These are phyloP conservation scores for Clivina fossor DNA, from an alignment of 2,888 invertebrate genomes.

Conservation along the genomic window DNA sequence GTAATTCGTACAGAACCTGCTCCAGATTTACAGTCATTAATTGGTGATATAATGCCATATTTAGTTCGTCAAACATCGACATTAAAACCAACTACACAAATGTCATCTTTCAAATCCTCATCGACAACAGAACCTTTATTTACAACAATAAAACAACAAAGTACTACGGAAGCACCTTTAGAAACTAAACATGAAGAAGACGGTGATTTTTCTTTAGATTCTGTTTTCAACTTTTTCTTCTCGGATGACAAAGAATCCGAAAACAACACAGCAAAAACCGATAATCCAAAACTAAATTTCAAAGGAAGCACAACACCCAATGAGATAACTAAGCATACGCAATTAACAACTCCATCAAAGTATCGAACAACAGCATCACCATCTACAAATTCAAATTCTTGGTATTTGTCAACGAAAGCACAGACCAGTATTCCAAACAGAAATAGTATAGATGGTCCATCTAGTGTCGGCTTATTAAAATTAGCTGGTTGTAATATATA, in stretches of 20 bases:
- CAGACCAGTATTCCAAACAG: conserved; percentile 7
- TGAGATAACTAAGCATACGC: conserved; percentile 15
- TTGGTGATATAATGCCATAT: conserved; percentile 59
- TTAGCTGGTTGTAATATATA: conserved; percentile 88
- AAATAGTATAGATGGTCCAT: conserved; percentile 10
- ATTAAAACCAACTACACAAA: conserved; percentile 26
- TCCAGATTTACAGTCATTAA: conserved; percentile 61
- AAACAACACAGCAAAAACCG: conserved; percentile 26
- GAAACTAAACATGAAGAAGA: conserved; percentile 48
- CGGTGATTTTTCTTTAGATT: conserved; percentile 63
- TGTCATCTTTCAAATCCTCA: conserved; percentile 30
- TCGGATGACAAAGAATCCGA: conserved; percentile 55
- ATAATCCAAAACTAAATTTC: conserved; percentile 30
- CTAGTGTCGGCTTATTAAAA: conserved; percentile 65
- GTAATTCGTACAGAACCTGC: conserved; percentile 64
- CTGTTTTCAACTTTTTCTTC: conserved; percentile 63
- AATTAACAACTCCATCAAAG: conserved; percentile 29
- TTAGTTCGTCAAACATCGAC: conserved; percentile 30
- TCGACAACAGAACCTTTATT: conserved; percentile 33
- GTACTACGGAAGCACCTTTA: neutral
- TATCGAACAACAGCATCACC: conserved; percentile 8
- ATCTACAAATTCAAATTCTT: neutral
- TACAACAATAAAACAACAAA: conserved; percentile 49
- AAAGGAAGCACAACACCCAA: conserved; percentile 33
- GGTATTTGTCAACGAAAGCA: conserved; percentile 6